phyloP scores from a whole-genome alignment of 2,113 vertebrate species.

The Corythornis cristatus region DNA sequence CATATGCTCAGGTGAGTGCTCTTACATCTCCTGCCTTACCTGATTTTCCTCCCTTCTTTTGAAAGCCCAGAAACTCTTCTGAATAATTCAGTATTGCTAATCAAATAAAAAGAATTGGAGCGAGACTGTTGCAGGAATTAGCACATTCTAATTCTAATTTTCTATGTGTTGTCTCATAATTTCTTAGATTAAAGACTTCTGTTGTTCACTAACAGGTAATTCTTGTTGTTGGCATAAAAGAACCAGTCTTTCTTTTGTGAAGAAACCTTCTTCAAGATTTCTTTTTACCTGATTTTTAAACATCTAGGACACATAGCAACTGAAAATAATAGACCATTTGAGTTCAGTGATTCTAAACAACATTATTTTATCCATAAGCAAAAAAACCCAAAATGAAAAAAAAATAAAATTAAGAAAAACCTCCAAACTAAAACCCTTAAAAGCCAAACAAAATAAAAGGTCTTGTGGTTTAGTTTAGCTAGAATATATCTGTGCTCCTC shows the following conservation, averaged over 20 bases:
- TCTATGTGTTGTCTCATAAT: not conserved
- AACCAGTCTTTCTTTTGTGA: not conserved
- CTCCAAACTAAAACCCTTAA: not conserved
- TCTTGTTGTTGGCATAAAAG: not conserved
- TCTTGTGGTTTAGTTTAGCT: not conserved
- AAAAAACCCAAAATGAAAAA: not conserved
- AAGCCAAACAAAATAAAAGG: not conserved
- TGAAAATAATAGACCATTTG: not conserved
- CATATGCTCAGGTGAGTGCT: constrained; percentile 95
- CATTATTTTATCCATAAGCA: not conserved
- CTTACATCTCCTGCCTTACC: not conserved
- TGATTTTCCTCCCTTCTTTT: not conserved
- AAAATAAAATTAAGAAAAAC: not conserved
- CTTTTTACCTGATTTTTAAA: not conserved
- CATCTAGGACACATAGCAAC: not conserved
- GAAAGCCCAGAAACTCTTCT: not conserved
- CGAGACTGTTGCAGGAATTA: not conserved
- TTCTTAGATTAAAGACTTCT: not conserved
- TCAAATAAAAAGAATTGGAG: not conserved
- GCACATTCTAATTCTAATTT: not conserved
- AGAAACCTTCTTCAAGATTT: not conserved
- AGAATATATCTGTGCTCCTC: not conserved
- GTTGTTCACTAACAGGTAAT: not conserved
- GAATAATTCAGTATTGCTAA: not conserved
- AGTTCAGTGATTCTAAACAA: not conserved